phyloP scores from a whole-genome alignment of 2,797 vertebrate species.

The Sebastes kiyomatsui region DNA sequence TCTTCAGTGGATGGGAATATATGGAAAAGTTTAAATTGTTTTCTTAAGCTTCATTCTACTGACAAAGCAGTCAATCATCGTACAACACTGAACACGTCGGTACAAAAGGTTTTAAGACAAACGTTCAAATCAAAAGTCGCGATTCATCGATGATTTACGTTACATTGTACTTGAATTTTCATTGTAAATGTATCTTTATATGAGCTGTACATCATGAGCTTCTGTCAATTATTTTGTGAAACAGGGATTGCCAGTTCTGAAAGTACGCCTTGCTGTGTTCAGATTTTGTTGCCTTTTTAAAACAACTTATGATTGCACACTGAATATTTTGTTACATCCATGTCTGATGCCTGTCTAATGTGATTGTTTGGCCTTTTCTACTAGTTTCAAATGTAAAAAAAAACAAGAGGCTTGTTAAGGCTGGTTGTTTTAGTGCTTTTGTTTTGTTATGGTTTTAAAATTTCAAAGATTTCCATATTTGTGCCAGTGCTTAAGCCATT shows the following conservation, averaged over 20 bases:
- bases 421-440: slow-evolving; percentile 33
- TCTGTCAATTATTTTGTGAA: slow-evolving; percentile 39
- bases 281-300: slow-evolving; percentile 69
- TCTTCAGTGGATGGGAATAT: background rate
- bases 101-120: slow-evolving; percentile 1
- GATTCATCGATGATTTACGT: background rate
- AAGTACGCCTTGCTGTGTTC: slow-evolving; percentile 61
- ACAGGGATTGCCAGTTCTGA: slow-evolving; percentile 45
- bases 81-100: background rate
- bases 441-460: slow-evolving; percentile 12
- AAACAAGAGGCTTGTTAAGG: background rate
- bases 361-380: slow-evolving; percentile 58
- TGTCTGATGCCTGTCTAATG: slow-evolving; percentile 46
- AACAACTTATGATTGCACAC: slow-evolving; percentile 48
- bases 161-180: slow-evolving; percentile 67
- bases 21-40: slow-evolving; percentile 11
- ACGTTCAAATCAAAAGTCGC: slow-evolving; percentile 25
- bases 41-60: slow-evolving; percentile 15
- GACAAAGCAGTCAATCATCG: slow-evolving; percentile 3
- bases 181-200: slow-evolving; percentile 34
- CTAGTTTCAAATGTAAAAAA: slow-evolving; percentile 37
- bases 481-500: slow-evolving; percentile 39
- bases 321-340: slow-evolving; percentile 40
- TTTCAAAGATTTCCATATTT: slow-evolving; percentile 3
- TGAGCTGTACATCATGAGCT: slow-evolving; percentile 45